Base-by-base conservation (phyloP, 2,113 vertebrate genomes). In the Poicephalus meyeri region DNA sequence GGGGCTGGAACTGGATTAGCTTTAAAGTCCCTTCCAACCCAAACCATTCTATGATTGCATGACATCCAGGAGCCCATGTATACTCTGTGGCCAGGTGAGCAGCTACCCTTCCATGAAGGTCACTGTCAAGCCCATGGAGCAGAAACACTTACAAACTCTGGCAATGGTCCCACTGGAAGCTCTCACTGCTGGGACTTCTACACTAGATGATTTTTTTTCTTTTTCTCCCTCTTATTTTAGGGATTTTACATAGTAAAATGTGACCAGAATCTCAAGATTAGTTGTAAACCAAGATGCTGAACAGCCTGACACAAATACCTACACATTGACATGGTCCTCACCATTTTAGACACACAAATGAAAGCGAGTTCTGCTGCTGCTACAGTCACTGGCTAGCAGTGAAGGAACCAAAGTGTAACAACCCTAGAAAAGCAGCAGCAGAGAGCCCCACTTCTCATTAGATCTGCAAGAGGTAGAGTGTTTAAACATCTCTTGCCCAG, bases 281-380 rank as follows among this genome's bases (percentile, higher is more conserved):
- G 24, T 46, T 90, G 39, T 70, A 65, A 92, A 55, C 13, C 61
- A 63, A 78, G 42, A 53, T 61, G 52, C 71, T 85, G 52, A 85
- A 79, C 13, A 61, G 66, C 7, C 28, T 37, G 42, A 4, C 77
- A 85, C 4, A 3, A 78, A 60, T 56, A 79, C 21, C 24, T 53
- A 3, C 3, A 2, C 18, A 37, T 41, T 4, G 1, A 65, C 25
- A 60, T 0, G 0, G 23, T 15, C 26, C 16, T 94, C 49, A 14
- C 5, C 2, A 19, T 68, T 94, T 82, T 52, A 46, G 41, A 63
- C 10, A 20, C 37, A 42, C 3, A 0, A 86, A 52, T 44, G 66
- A 68, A 76, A 56, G 16, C 0, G 1, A 71, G 20, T 89, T 69
- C 66, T 84, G 44, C 26, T 79, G 20, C 63, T 89, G 11, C 21